Conservation (phyloP, 2,888 invertebrate genomes). For the Orthosia gracilis region DNA sequence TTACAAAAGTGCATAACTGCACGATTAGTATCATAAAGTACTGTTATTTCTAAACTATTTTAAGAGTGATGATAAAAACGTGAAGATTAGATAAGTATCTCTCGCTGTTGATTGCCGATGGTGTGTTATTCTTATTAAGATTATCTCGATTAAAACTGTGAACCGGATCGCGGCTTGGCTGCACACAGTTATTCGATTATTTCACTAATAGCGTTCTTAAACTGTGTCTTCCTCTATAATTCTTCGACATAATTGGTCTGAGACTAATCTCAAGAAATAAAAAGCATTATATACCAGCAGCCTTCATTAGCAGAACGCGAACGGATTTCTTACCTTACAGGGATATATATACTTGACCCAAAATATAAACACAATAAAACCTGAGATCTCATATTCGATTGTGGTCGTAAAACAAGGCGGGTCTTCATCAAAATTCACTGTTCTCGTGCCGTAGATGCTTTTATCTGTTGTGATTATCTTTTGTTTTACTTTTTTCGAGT, state of each 20-base stretch:
- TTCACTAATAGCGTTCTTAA: slow-evolving; percentile 22
- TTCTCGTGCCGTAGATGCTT: slow-evolving; percentile 36
- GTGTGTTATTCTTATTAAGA: slow-evolving; percentile 74
- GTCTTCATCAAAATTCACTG: slow-evolving; percentile 45
- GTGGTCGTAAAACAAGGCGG: slow-evolving; percentile 46
- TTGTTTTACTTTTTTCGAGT: slow-evolving; percentile 49
- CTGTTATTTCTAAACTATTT: slow-evolving; percentile 51
- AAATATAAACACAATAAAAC: slow-evolving; percentile 54
- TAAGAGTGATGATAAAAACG: slow-evolving; percentile 61
- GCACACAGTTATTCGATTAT: slow-evolving; percentile 50
- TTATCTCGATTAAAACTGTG: slow-evolving; percentile 68
- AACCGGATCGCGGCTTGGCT: slow-evolving; percentile 41
- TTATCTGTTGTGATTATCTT: slow-evolving; percentile 46
- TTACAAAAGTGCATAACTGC: slow-evolving; percentile 48
- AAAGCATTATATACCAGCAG: background rate
- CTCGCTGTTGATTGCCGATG: slow-evolving; percentile 68
- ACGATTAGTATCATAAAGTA: slow-evolving; percentile 48
- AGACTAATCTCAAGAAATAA: background rate
- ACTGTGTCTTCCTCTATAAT: background rate
- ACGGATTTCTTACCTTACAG: slow-evolving; percentile 26
- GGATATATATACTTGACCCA: slow-evolving; percentile 52
- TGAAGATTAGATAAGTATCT: slow-evolving; percentile 69
- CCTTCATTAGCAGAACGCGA: slow-evolving; percentile 23
- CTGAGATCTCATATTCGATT: slow-evolving; percentile 39
- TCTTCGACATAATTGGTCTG: background rate